Percentiles rank a stretch among this genome's conserved stretches.
phyloP scores from a whole-genome alignment of 1,140 invertebrate species.

The Drosophila cardini region DNA sequence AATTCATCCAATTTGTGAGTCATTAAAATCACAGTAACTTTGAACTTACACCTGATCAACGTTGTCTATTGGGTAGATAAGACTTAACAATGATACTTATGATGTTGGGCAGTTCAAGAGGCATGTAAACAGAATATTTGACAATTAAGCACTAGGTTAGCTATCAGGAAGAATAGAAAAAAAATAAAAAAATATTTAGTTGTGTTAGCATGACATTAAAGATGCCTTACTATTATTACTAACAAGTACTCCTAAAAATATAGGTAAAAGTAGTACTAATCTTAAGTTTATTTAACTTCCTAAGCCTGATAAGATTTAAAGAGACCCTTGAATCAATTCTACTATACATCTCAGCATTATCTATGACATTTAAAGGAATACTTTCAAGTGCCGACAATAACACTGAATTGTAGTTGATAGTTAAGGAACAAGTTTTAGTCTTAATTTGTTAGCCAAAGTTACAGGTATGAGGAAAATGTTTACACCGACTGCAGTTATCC shows the following conservation, averaged over 20 bases:
- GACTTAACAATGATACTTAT: slow-evolving; percentile 15
- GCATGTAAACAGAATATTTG: slow-evolving; percentile 32
- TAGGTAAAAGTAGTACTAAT: not conserved
- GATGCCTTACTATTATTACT: not conserved
- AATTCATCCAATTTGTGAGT: slow-evolving; percentile 15
- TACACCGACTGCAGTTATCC: slow-evolving; percentile 22
- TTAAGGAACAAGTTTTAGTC: slow-evolving; percentile 25
- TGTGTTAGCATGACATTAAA: not conserved
- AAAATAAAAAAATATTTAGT: not conserved
- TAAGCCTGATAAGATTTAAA: not conserved
- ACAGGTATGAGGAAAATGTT: slow-evolving; percentile 17
- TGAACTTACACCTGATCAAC: not conserved
- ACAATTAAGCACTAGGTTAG: not conserved
- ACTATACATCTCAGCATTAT: slow-evolving; percentile 10
- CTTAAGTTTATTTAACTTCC: not conserved
- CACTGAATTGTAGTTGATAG: not conserved
- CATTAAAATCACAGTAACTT: slow-evolving; percentile 17
- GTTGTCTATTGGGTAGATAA: slow-evolving; percentile 25
- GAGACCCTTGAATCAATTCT: slow-evolving; percentile 6
- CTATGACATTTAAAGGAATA: slow-evolving; percentile 12
- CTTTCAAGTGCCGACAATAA: slow-evolving; percentile 25
- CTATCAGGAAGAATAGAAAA: slow-evolving; percentile 3
- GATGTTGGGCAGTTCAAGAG: slow-evolving; percentile 26
- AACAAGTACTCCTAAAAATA: not conserved
- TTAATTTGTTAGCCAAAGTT: slow-evolving; percentile 10